These are phyloP conservation scores for Steatocranus sp. DNA, from an alignment of 2,797 vertebrate species.

Conservation along the genomic window DNA sequence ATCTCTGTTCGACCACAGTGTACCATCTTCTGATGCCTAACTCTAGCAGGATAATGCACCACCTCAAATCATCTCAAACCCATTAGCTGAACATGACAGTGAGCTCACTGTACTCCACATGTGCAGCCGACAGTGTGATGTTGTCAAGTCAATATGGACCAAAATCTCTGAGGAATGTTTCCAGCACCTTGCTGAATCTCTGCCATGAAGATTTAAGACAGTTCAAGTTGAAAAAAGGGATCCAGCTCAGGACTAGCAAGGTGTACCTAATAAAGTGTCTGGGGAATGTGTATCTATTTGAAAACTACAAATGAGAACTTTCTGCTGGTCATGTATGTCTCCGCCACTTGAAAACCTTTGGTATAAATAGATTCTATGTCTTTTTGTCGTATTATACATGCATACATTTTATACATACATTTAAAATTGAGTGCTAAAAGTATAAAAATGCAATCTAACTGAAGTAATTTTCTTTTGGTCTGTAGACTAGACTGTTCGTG, in stretches of 20 bases:
- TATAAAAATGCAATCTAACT: not conserved
- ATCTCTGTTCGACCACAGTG: not conserved
- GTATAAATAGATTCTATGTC: not conserved
- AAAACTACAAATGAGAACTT: not conserved
- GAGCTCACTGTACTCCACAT: not conserved
- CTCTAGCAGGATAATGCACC: not conserved
- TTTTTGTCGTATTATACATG: not conserved
- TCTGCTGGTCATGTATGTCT: no score
- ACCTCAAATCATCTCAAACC: not conserved
- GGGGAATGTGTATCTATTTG: not conserved
- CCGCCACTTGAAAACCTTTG: not conserved
- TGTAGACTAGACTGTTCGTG: accelerated
- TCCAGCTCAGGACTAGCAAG: not conserved
- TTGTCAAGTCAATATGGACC: not conserved
- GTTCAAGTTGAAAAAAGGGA: not conserved
- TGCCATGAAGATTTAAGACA: not conserved
- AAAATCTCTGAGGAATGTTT: not conserved
- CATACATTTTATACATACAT: not conserved
- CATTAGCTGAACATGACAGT: not conserved
- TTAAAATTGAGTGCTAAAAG: not conserved
- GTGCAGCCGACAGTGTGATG: not conserved
- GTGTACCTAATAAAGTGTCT: not conserved
- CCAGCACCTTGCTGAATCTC: not conserved
- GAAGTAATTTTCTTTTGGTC: not conserved
- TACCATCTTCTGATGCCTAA: not conserved